A percentile compares a stretch with the other conserved stretches of the same genome.
Conservation (phyloP, 2,888 invertebrate species). For the Caenorhabditis sinica region DNA sequence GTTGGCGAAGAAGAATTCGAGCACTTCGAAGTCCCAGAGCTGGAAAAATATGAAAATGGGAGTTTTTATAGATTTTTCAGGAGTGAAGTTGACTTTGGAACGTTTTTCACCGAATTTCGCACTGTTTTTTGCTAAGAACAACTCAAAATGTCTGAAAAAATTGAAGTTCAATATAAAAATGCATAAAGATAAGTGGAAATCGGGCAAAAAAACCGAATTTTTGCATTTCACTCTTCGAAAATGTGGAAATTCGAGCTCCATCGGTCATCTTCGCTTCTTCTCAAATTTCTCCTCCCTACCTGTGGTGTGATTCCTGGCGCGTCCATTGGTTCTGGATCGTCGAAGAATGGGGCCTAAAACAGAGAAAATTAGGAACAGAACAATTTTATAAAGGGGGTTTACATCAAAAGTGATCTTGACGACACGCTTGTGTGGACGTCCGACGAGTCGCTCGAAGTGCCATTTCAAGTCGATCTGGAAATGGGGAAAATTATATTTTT, state of each 20-base stretch:
- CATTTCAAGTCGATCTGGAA: conserved; percentile 78
- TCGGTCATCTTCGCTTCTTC: neutral
- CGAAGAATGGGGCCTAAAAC: conserved; percentile 81
- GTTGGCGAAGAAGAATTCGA: conserved; percentile 86
- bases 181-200: too few relatives aligned
- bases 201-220: too few relatives aligned
- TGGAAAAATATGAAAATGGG: conserved; percentile 58
- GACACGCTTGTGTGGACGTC: conserved; percentile 82
- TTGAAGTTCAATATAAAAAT: too few relatives aligned
- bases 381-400: conserved; percentile 6
- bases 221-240: too few relatives aligned
- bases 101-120: too few relatives aligned
- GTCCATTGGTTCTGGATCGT: conserved; percentile 81
- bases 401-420: conserved; percentile 73
- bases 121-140: too few relatives aligned
- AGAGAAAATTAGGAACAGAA: neutral
- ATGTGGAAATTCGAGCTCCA: neutral
- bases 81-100: too few relatives aligned
- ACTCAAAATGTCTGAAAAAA: too few relatives aligned
- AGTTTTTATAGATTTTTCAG: too few relatives aligned
- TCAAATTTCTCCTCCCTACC: conserved; percentile 49
- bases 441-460: conserved; percentile 79
- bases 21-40: conserved; percentile 84
- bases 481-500: neutral
- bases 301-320: conserved; percentile 78